phyloP scores from a whole-genome alignment of 2,888 invertebrate species.

The Gymnocheta viridis region DNA sequence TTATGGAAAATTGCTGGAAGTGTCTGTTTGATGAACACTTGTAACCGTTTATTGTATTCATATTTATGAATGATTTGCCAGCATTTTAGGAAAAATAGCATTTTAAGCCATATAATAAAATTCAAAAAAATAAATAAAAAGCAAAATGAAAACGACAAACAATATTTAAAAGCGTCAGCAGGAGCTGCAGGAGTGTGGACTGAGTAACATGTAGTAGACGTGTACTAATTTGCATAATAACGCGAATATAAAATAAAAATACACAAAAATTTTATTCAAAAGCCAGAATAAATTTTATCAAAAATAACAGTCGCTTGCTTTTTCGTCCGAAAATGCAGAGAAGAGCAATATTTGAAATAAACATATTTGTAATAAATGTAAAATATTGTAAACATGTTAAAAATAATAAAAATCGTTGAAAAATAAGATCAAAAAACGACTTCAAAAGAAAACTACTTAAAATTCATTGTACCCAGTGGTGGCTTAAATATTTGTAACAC shows the following conservation, averaged over 20 bases:
- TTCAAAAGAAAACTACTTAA: conserved; percentile 62
- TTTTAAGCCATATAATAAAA: conserved; percentile 58
- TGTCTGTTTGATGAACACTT: neutral
- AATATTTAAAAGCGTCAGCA: conserved; percentile 18
- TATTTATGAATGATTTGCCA: conserved; percentile 62
- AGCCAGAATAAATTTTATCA: conserved; percentile 55
- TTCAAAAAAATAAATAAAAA: conserved; percentile 25
- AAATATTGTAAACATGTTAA: conserved; percentile 65
- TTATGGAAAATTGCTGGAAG: conserved; percentile 23
- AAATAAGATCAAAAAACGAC: neutral
- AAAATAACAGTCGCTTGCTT: conserved; percentile 56
- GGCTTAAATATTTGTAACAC: conserved; percentile 27
- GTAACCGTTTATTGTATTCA: conserved; percentile 37
- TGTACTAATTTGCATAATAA: conserved; percentile 69
- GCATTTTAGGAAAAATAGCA: conserved; percentile 65
- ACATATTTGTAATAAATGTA: conserved; percentile 68
- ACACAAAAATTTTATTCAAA: conserved; percentile 36
- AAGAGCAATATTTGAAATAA: conserved; percentile 29
- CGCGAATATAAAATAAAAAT: conserved; percentile 55
- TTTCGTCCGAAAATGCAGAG: conserved; percentile 32
- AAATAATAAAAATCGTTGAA: conserved; percentile 32
- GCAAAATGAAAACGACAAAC: conserved; percentile 32
- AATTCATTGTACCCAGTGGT: conserved; percentile 64
- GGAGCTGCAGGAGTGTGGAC: conserved; percentile 45
- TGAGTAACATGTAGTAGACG: conserved; percentile 62